A percentile compares a stretch with the other conserved stretches of the same genome.
These are phyloP conservation scores for Labeo calbasu DNA, from an alignment of 2,797 vertebrate genomes.

Conservation along the genomic window DNA sequence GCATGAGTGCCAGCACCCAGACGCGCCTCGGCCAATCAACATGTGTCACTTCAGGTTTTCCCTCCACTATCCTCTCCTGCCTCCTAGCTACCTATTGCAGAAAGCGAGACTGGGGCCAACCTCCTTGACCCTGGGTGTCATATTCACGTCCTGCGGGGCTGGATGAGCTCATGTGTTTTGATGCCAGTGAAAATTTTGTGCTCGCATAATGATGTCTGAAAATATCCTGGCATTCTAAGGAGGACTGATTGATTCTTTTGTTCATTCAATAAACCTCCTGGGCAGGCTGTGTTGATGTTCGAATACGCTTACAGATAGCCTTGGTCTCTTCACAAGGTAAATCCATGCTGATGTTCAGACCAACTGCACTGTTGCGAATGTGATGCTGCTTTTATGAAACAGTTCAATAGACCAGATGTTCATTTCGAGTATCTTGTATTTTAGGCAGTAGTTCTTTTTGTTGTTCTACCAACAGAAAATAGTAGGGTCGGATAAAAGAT, in stretches of 20 bases:
- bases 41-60: slow-evolving; percentile 63
- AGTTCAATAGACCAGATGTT: neutral
- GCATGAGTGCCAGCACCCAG: slow-evolving; percentile 51
- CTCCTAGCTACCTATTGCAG: slow-evolving; percentile 56
- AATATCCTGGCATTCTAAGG: slow-evolving; percentile 15
- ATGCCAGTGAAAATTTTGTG: slow-evolving; percentile 14
- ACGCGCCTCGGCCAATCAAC: slow-evolving; percentile 55
- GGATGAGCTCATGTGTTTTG: slow-evolving; percentile 36
- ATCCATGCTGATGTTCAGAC: neutral
- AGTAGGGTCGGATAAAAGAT: neutral
- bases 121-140: slow-evolving; percentile 64
- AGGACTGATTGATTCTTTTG: slow-evolving; percentile 33
- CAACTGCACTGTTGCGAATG: neutral
- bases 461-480: neutral
- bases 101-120: slow-evolving; percentile 55
- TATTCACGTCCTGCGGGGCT: slow-evolving; percentile 49
- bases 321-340: slow-evolving; percentile 15
- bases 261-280: slow-evolving; percentile 24
- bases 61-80: slow-evolving; percentile 46
- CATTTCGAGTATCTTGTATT: neutral
- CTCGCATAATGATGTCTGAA: neutral
- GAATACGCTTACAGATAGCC: slow-evolving; percentile 13
- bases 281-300: neutral
- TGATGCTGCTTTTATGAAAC: neutral
- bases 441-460: neutral